Evolutionary conservation across 2,888 invertebrate genomes (phyloP).

Genomic region (Idaea biselata): DNA sequence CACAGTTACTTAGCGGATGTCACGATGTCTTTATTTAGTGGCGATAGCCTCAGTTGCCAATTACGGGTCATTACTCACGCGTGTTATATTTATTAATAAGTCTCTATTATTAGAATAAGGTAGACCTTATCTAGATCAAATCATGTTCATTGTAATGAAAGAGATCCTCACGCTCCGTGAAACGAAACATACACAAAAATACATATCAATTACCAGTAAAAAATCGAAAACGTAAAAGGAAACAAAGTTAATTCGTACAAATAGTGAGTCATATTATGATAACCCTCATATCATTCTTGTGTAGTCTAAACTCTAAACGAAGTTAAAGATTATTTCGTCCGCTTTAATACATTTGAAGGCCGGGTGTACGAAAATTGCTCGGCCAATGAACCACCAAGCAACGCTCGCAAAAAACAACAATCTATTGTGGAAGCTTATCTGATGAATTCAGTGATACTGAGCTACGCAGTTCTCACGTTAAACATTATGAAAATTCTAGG

Average conservation of each 20-base stretch:
- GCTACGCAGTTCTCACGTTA: constrained; percentile 22
- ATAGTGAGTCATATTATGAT: not conserved
- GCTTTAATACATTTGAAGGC: constrained; percentile 45
- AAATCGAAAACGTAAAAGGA: not conserved
- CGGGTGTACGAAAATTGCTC: constrained; percentile 58
- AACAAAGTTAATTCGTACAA: not conserved
- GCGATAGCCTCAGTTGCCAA: constrained; percentile 71
- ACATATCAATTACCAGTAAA: not conserved
- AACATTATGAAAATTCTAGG: not conserved
- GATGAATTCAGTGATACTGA: constrained; percentile 38
- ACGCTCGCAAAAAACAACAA: constrained; percentile 57
- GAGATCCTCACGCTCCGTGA: not conserved
- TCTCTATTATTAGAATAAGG: constrained; percentile 1
- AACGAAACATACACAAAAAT: not conserved
- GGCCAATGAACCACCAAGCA: constrained; percentile 52
- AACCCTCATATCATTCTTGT: constrained; percentile 9
- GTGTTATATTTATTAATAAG: constrained; percentile 68
- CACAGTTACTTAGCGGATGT: constrained; percentile 72
- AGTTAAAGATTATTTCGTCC: constrained; percentile 34
- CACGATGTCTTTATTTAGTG: constrained; percentile 68
- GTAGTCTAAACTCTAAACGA: constrained; percentile 21
- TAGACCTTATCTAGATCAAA: not conserved
- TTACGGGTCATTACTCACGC: constrained; percentile 71
- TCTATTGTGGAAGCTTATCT: constrained; percentile 64
- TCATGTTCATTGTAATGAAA: not conserved